Percentiles rank a stretch among this genome's conserved stretches.
Conservation (phyloP, 2,113 vertebrate genomes). For the Arvicanthis niloticus region DNA sequence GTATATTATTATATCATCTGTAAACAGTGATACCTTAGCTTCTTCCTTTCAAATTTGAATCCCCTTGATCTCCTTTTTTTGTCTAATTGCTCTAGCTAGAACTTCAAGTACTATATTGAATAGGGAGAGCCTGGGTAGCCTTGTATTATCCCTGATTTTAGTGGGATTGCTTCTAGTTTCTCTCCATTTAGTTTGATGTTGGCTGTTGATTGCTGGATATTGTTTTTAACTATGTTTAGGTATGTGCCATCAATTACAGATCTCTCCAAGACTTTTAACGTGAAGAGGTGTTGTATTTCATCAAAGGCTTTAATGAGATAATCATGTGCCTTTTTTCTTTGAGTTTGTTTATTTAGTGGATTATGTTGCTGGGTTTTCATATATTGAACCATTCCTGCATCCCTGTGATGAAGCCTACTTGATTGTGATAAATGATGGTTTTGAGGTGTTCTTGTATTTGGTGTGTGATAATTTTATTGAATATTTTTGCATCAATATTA, state of each 20-base stretch:
- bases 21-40: background rate
- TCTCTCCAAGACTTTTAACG: background rate
- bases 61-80: background rate
- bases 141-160: too few species aligned
- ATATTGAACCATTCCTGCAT: too few species aligned
- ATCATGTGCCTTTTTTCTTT: too few species aligned
- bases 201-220: too few species aligned
- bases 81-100: background rate
- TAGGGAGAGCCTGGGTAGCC: too few species aligned
- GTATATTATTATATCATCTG: background rate
- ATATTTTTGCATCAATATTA: background rate
- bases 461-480: background rate
- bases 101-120: too few species aligned
- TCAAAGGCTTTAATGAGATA: background rate
- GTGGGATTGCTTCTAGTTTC: too few species aligned
- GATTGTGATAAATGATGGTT: background rate
- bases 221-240: background rate
- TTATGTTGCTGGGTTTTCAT: too few species aligned
- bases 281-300: background rate
- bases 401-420: too few species aligned
- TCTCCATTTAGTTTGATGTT: too few species aligned
- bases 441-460: background rate
- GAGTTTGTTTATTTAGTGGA: too few species aligned
- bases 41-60: background rate
- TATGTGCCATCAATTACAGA: background rate